phyloP scores from a whole-genome alignment of 2,888 invertebrate genomes.

The Nowickia ferox region DNA sequence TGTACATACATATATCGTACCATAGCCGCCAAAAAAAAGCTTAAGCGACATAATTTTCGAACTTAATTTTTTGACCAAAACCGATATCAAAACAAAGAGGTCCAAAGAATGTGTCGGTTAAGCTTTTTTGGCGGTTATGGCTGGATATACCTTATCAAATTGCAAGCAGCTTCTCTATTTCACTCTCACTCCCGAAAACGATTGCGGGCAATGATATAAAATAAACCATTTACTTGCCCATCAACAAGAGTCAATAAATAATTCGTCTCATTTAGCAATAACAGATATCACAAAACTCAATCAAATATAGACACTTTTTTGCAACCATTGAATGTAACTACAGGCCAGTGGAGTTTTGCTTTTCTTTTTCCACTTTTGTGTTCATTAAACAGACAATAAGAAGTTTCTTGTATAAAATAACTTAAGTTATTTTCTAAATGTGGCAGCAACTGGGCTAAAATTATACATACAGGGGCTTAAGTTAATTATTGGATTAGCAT shows the following conservation, averaged over 20 bases:
- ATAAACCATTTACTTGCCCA: not conserved
- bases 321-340: constrained; percentile 57
- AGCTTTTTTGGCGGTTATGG: no score
- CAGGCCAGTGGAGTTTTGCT: constrained; percentile 61
- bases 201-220: no score
- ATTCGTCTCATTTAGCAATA: constrained; percentile 7
- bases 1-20: no score
- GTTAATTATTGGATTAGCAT: constrained; percentile 70
- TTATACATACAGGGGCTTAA: constrained; percentile 52
- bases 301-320: not conserved
- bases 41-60: no score
- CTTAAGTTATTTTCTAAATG: constrained; percentile 33
- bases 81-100: no score
- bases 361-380: not conserved
- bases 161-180: not conserved
- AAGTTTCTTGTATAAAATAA: constrained; percentile 36
- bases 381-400: not conserved
- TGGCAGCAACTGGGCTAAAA: constrained; percentile 29
- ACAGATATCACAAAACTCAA: not conserved
- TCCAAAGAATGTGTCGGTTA: no score
- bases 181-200: constrained; percentile 2
- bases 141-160: not conserved
- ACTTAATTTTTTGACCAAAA: no score
- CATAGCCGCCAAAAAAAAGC: no score
- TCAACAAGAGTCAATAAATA: constrained; percentile 7